These are phyloP conservation scores for Nebria ingens DNA, from an alignment of 1,140 invertebrate genomes.

Conservation along the genomic window DNA sequence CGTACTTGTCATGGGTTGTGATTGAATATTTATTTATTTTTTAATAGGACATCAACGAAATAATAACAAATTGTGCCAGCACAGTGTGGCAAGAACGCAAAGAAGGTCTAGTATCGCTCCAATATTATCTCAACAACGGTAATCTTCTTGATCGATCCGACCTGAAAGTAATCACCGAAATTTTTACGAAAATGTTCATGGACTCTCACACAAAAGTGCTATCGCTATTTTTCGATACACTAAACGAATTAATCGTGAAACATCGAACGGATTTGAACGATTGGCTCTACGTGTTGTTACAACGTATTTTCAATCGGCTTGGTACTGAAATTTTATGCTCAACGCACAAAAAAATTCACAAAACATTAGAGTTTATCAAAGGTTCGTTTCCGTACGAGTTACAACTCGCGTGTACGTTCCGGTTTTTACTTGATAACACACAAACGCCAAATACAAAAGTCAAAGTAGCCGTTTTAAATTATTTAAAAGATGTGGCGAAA, in stretches of 20 bases:
- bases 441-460: constrained; percentile 84
- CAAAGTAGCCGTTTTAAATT: constrained; percentile 62
- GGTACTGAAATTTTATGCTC: constrained; percentile 84
- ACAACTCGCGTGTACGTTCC: constrained; percentile 49
- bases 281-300: constrained; percentile 82
- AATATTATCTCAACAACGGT: constrained; percentile 60
- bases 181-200: constrained; percentile 93
- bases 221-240: constrained; percentile 82
- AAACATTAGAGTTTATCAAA: constrained; percentile 76
- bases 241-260: constrained; percentile 80
- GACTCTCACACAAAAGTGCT: constrained; percentile 96
- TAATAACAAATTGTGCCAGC: constrained; percentile 76
- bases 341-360: constrained; percentile 79
- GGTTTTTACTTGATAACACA: constrained; percentile 74
- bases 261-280: constrained; percentile 78
- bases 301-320: constrained; percentile 71
- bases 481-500: constrained; percentile 59
- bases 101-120: constrained; percentile 78
- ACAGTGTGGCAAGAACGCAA: constrained; percentile 87
- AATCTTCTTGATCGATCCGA: constrained; percentile 58
- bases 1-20: no score
- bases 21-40: no score
- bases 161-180: constrained; percentile 72
- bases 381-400: constrained; percentile 52
- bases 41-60: constrained; percentile 74